Conservation (phyloP, 2,797 vertebrate genomes). For the Cetoscarus ocellatus region DNA sequence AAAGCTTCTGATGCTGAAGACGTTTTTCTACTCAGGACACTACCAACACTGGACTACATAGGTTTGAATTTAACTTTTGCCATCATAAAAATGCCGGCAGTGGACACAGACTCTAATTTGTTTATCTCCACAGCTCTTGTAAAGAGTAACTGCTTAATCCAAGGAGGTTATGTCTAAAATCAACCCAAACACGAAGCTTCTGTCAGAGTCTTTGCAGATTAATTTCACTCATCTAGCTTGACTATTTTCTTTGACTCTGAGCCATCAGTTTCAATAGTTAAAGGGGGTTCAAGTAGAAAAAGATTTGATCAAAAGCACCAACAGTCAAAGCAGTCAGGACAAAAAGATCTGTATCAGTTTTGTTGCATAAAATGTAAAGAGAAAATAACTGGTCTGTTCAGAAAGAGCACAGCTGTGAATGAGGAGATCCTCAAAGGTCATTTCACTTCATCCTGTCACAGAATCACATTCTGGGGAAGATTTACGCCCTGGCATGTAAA, state of each 20-base stretch:
- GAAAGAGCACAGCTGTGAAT: constrained; percentile 33
- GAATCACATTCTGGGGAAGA: constrained; percentile 45
- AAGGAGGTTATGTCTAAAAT: no score
- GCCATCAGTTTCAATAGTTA: background rate
- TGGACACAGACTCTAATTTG: no score
- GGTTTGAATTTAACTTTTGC: no score
- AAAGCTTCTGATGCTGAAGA: no score
- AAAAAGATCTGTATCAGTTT: constrained; percentile 40
- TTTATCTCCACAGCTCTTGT: no score
- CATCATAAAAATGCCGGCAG: no score
- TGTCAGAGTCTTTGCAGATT: no score
- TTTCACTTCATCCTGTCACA: constrained; percentile 43
- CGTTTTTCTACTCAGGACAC: no score
- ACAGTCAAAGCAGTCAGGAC: constrained; percentile 10
- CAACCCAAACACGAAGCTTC: no score
- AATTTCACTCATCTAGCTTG: background rate
- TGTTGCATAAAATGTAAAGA: constrained; percentile 11
- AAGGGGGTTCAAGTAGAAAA: background rate
- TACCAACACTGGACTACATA: no score
- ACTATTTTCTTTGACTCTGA: background rate
- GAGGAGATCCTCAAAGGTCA: constrained; percentile 45
- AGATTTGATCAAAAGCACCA: background rate
- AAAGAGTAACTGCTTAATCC: no score
- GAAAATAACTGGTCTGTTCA: constrained; percentile 14
- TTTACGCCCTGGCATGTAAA: constrained; percentile 67